A percentile compares a stretch with the other conserved stretches of the same genome.
Evolutionary conservation across 1,140 invertebrate species (phyloP).

Genomic region (Meteorus sp.): DNA sequence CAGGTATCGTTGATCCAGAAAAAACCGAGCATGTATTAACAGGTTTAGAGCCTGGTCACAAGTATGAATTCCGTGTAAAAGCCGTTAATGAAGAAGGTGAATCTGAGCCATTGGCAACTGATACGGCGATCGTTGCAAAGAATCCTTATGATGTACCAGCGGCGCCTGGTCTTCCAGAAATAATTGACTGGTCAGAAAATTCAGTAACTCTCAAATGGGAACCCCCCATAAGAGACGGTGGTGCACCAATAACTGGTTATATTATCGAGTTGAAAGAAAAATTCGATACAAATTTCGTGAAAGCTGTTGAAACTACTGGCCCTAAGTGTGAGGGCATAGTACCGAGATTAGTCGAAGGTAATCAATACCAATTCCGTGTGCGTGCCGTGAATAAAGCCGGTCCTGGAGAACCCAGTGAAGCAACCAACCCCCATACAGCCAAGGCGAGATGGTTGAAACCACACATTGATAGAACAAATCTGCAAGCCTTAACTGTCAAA

Average conservation of each 20-base stretch:
- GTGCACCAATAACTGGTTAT: constrained; percentile 94
- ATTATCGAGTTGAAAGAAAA: constrained; percentile 87
- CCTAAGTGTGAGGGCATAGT: constrained; percentile 81
- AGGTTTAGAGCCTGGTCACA: constrained; percentile 87
- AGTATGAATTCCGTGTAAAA: constrained; percentile 93
- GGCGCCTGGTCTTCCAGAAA: constrained; percentile 88
- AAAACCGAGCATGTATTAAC: constrained; percentile 85
- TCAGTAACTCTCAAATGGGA: constrained; percentile 96
- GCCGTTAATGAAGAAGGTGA: constrained; percentile 96
- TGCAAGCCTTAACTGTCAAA: constrained; percentile 83
- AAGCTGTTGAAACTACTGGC: constrained; percentile 78
- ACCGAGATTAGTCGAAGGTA: constrained; percentile 87
- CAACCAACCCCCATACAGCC: constrained; percentile 92
- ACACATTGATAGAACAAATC: constrained; percentile 87
- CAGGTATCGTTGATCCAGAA: constrained; percentile 83
- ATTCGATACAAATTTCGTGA: constrained; percentile 65
- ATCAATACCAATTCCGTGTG: constrained; percentile 94
- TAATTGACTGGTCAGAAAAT: constrained; percentile 91
- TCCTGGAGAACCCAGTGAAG: constrained; percentile 90
- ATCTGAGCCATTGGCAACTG: constrained; percentile 89
- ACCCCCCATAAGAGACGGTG: constrained; percentile 90
- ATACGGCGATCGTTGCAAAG: constrained; percentile 85
- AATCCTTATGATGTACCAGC: constrained; percentile 92
- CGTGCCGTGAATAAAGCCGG: constrained; percentile 96
- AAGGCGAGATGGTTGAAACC: constrained; percentile 92